A percentile compares a stretch with the other conserved stretches of the same genome.
Evolutionary conservation across 2,113 vertebrate species (phyloP).

Genomic region (Rhombomys opimus): DNA sequence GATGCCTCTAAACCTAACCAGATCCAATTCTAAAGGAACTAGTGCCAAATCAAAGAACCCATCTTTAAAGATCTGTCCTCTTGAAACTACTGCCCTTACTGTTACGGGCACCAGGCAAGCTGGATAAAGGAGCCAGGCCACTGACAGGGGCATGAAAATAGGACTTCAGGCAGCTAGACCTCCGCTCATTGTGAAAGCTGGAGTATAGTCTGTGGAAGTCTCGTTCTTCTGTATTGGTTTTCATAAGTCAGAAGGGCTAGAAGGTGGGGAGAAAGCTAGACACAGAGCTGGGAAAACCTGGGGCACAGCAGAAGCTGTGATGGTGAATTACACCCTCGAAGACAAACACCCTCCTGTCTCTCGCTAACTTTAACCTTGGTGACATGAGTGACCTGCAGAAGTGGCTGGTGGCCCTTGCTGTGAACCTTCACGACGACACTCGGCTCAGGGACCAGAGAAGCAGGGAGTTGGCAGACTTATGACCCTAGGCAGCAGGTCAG

Average conservation of each 20-base stretch:
- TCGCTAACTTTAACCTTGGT: not conserved
- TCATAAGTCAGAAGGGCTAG: not conserved
- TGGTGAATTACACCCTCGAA: not conserved
- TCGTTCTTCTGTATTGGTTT: not conserved
- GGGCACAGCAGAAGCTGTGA: not conserved
- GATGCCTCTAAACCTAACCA: not conserved
- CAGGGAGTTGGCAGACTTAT: not conserved
- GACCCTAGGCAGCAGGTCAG: not conserved
- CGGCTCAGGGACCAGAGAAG: slow-evolving; percentile 1
- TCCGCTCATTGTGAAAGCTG: not conserved
- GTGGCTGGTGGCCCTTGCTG: not conserved
- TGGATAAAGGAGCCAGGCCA: not conserved
- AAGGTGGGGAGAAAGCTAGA: not conserved
- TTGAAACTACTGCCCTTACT: not conserved
- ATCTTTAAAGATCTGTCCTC: not conserved
- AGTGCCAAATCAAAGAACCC: not conserved
- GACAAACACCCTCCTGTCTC: not conserved
- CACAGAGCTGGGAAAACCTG: too few relatives aligned
- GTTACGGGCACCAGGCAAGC: not conserved
- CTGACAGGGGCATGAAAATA: not conserved
- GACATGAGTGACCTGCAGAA: not conserved
- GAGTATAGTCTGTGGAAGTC: not conserved
- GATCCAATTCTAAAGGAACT: not conserved
- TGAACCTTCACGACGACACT: not conserved
- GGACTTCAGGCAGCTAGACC: not conserved